A percentile compares a stretch with the other conserved stretches of the same genome.
phyloP scores from a whole-genome alignment of 1,140 invertebrate species.

The Portunus trituberculatus region DNA sequence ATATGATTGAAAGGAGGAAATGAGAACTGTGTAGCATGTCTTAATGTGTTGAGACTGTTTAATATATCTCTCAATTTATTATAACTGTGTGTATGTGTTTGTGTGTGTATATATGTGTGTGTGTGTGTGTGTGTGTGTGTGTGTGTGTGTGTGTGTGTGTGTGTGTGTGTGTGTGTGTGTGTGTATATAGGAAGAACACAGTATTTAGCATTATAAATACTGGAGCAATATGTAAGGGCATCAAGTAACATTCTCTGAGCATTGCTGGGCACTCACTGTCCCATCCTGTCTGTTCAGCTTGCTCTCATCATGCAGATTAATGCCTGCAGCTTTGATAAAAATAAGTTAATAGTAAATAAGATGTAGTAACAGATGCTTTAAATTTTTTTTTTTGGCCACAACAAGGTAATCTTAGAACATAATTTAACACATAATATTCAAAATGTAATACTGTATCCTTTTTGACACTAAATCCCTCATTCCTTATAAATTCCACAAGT shows the following conservation, averaged over 20 bases:
- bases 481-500: neutral
- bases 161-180: neutral
- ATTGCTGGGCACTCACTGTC: neutral
- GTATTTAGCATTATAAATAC: too few species aligned
- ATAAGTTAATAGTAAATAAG: neutral
- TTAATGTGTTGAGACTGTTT: too few species aligned
- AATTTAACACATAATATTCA: neutral
- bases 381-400: neutral
- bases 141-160: neutral
- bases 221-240: neutral
- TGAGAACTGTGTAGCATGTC: too few species aligned
- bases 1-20: too few species aligned
- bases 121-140: neutral
- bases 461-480: neutral
- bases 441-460: neutral
- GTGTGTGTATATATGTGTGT: neutral
- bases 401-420: neutral
- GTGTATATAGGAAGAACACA: neutral
- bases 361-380: neutral
- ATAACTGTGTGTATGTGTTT: neutral
- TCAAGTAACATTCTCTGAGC: neutral
- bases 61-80: too few species aligned
- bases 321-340: neutral
- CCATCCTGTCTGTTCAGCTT: neutral
- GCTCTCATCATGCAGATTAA: constrained; percentile 18